Evolutionary conservation across 2,888 invertebrate species (phyloP).

Genomic region (Cryptocheilus praepositus): DNA sequence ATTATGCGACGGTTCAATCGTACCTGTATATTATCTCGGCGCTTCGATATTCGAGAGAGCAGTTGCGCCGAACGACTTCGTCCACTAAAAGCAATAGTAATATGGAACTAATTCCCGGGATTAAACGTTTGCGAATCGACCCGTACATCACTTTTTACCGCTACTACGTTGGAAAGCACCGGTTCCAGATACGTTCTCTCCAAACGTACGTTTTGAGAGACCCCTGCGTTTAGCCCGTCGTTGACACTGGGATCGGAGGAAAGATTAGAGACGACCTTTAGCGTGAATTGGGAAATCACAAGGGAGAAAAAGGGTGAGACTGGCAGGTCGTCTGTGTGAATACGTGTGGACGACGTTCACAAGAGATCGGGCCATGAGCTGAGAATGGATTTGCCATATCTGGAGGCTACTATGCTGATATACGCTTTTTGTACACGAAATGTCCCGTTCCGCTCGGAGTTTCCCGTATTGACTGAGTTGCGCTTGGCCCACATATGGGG

Average conservation of each 20-base stretch:
- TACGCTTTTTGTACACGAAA: slow-evolving; percentile 42
- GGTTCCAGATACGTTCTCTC: no score
- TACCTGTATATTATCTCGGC: slow-evolving; percentile 6
- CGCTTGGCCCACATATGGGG: slow-evolving; percentile 64
- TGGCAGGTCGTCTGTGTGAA: neutral
- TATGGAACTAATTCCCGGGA: no score
- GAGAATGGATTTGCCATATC: slow-evolving; percentile 59
- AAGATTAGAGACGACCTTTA: neutral
- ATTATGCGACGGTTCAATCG: slow-evolving; percentile 6
- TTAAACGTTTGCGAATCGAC: no score
- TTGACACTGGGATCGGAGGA: slow-evolving; percentile 9
- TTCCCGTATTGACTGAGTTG: slow-evolving; percentile 47
- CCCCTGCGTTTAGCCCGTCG: no score
- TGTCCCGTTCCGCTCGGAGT: slow-evolving; percentile 51
- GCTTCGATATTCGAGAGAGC: slow-evolving; percentile 2
- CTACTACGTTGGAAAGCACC: no score
- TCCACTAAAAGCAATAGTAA: no score
- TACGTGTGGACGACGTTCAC: slow-evolving; percentile 27
- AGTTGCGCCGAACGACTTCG: neutral
- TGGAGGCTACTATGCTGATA: slow-evolving; percentile 5
- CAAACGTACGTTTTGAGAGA: no score
- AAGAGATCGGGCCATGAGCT: slow-evolving; percentile 45
- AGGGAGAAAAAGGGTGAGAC: slow-evolving; percentile 15
- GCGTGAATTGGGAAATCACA: neutral
- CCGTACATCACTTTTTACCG: no score